These are phyloP conservation scores for Amblyopsis rosae DNA, from an alignment of 2,113 vertebrate species.

Conservation along the genomic window DNA sequence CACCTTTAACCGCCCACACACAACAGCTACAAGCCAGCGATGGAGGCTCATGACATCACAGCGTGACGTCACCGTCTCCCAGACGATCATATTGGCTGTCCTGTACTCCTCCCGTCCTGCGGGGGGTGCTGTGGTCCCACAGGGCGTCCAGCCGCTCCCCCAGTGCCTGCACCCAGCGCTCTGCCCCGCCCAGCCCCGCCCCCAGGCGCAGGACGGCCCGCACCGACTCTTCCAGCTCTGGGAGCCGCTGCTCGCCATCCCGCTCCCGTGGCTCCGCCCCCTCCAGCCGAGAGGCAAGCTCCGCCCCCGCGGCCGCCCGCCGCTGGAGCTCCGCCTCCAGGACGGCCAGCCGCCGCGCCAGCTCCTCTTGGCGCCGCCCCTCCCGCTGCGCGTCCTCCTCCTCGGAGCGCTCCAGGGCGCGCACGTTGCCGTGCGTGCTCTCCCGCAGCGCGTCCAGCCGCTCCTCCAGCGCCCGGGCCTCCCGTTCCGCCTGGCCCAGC, in stretches of 20 bases:
- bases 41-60: constrained; percentile 35
- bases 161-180: constrained; percentile 83
- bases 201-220: constrained; percentile 84
- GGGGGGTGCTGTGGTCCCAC: constrained; percentile 73
- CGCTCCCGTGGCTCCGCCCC: constrained; percentile 68
- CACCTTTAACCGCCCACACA: too few species aligned
- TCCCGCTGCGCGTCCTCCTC: constrained; percentile 79
- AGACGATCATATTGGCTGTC: constrained; percentile 7
- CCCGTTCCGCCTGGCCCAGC: constrained; percentile 85
- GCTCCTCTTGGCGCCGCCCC: constrained; percentile 70
- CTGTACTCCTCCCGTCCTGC: constrained; percentile 72
- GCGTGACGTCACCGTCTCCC: constrained; percentile 22
- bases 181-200: constrained; percentile 76
- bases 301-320: constrained; percentile 76
- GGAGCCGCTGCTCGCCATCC: constrained; percentile 82
- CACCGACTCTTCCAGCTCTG: constrained; percentile 83
- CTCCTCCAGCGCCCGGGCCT: constrained; percentile 76
- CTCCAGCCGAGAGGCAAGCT: constrained; percentile 60
- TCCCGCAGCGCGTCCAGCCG: constrained; percentile 87
- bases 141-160: constrained; percentile 76
- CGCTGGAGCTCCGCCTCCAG: constrained; percentile 80
- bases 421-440: constrained; percentile 85
- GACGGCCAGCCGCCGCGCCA: constrained; percentile 75
- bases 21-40: too few species aligned
- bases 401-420: constrained; percentile 85